Base-by-base conservation (phyloP, 1,140 invertebrate genomes). In the Zaprionus taronus region DNA sequence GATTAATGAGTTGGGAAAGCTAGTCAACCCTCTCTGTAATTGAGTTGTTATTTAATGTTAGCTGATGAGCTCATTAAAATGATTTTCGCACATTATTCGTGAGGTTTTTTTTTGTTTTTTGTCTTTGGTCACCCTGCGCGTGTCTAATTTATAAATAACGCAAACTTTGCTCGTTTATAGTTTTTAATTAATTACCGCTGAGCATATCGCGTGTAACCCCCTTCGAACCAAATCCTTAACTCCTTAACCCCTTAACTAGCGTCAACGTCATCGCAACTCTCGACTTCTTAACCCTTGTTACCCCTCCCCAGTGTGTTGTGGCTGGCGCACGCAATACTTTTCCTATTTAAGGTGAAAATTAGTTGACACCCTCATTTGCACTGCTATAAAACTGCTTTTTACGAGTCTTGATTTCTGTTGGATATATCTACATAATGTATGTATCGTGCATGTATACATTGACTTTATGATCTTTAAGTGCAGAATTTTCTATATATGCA, bases 11-110 rank as follows among this genome's bases (percentile, higher is more conserved):
- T 12, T 51, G 20, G 1, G 47, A 51, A 51, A 49, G 41, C 36
- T 31, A 58, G 26, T 2, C 22, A 11, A 11, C 31, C 26, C 55
- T 57, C 57, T 26, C 20, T 60, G 34, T 41, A 60, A 60, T 60
- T 60, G 5, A 41, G 20, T 15, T 38, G n/a, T 49, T 5, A 17
- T 44, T 55, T 57, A 47, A 41, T 47, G 61, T 24, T 73, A 38
- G 65, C 60, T 58, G 70, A 87, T 86, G 80, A 86, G 77, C 80
- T 83, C 77, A 87, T 87, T 83, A 83, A 79, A 85, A 80, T 77
- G 38, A 83, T 83, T 80, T 83, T 77, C 24, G 57, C 65, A 57
- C 55, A 61, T 67, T 67, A 60, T 74, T 61, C 22, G 44, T 53
- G 22, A 15, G 14, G 14, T 53, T 66, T 72, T 72, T 49, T 47